phyloP scores from a whole-genome alignment of 2,888 invertebrate species.

The Polyploca ridens region DNA sequence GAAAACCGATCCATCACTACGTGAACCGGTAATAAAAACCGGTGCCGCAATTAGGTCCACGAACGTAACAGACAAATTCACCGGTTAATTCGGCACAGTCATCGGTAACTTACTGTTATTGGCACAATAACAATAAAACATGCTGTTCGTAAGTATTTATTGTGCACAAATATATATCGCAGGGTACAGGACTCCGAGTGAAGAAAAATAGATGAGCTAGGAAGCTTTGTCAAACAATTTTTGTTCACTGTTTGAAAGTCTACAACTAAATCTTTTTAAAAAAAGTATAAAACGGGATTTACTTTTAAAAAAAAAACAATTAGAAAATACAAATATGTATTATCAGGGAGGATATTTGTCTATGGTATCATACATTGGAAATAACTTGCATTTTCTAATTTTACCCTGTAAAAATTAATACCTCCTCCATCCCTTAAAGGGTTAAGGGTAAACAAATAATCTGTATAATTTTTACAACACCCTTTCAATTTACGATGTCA shows the following conservation, averaged over 20 bases:
- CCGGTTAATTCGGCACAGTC: conserved; percentile 36
- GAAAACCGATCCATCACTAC: conserved; percentile 4
- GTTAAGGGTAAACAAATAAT: neutral
- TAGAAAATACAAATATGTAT: no score
- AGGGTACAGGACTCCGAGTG: conserved; percentile 16
- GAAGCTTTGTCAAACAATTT: no score
- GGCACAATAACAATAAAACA: conserved; percentile 39
- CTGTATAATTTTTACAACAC: conserved; percentile 7
- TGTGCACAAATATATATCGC: conserved; percentile 27
- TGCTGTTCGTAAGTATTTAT: conserved; percentile 26
- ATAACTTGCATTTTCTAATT: neutral
- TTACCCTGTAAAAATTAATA: neutral
- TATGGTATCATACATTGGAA: no score
- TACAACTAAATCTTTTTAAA: no score
- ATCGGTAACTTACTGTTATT: conserved; percentile 40
- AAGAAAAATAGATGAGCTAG: neutral
- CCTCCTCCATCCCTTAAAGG: neutral
- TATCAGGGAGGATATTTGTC: no score
- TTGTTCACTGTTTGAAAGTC: no score
- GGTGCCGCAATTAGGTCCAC: conserved; percentile 30
- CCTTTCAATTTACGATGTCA: conserved; percentile 12
- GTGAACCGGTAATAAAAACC: conserved; percentile 23
- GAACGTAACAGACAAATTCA: conserved; percentile 32
- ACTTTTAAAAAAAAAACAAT: no score
- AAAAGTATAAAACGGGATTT: no score